Evolutionary conservation across 2,797 vertebrate genomes (phyloP), one percentile per base, ranked within the genome.

Genomic region (Coracias cyanogaster): DNA sequence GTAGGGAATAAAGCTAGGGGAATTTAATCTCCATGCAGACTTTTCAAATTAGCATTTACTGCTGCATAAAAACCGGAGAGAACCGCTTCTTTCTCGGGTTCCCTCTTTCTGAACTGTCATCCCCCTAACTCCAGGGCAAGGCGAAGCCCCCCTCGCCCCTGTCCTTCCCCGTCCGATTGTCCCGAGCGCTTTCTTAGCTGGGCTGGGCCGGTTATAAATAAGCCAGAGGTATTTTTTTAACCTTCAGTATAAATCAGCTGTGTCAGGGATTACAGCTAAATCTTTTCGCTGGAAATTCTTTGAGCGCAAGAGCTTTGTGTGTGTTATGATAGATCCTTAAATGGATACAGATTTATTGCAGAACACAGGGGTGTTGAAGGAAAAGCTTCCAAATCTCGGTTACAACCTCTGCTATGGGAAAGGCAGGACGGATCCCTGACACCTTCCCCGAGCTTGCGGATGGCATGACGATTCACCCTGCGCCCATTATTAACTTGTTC

Each of bases 241-340:
- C 94, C 80, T 93, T 86, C 17, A 8, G 87, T 78, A 96, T 96
- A 95, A 96, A 97, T 97, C 96, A 97, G 76, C 88, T 61, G 95
- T 94, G 95, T 96, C 97, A 95, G 94, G 97, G 96, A 96, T 97
- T 97, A 96, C 81, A 24, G 91, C 93, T 95, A 95, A 97, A 95
- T 96, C 96, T 96, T 95, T 89, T 88, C 37, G 43, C 94, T 96
- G 95, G 96, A 92, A 95, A 95, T 85, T 92, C 96, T 95, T 91
- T 91, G 97, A 96, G 96, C 81, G 65, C 83, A 10, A 92, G 80
- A 95, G 97, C 96, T 95, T 96, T 96, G 88, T 89, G 94, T 76
- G 93, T 82, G 95, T 97, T 94, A 94, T 62, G 86, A 62, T 84
- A 86, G 97, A 96, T 95, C 94, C 88, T 92, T 96, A 96, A 94